phyloP scores from a whole-genome alignment of 2,797 vertebrate genomes.

The Enteromius afrohamiltoni region DNA sequence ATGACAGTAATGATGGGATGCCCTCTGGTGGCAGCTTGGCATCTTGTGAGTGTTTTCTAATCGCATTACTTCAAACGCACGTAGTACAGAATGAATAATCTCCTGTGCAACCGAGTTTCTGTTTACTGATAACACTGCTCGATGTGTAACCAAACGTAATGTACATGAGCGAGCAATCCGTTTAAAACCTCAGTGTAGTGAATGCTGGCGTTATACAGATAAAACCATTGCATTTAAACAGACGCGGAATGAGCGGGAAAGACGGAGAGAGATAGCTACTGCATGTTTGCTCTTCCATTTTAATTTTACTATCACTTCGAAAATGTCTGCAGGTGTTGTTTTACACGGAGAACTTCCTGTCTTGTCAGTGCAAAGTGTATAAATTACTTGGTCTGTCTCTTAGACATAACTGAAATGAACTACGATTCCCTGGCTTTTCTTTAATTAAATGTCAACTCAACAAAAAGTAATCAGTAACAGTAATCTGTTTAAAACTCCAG shows the following conservation, averaged over 20 bases:
- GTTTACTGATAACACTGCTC: neutral
- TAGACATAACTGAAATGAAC: conserved; percentile 54
- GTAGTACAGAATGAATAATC: conserved; percentile 3
- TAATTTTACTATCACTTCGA: conserved; percentile 7
- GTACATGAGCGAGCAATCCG: neutral
- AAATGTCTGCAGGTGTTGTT: conserved; percentile 48
- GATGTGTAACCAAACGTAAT: neutral
- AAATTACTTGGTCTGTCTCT: conserved; percentile 57
- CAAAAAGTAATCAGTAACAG: conserved; percentile 57
- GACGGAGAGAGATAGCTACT: conserved; percentile 3
- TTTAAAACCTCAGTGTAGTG: conserved; percentile 2
- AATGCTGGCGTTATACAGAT: neutral
- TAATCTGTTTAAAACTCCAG: conserved; percentile 57
- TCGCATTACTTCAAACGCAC: neutral
- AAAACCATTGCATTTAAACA: conserved; percentile 2
- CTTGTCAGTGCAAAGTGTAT: conserved; percentile 58
- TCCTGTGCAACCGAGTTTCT: neutral
- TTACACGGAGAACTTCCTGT: conserved; percentile 37
- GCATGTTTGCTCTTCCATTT: conserved; percentile 16
- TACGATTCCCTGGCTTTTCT: conserved; percentile 47
- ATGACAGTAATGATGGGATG: conserved; percentile 20
- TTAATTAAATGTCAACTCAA: conserved; percentile 62
- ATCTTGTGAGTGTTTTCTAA: conserved; percentile 3
- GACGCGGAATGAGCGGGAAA: neutral
- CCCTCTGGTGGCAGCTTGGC: conserved; percentile 36